Conservation (phyloP, 2,888 invertebrate genomes). For the Chymomyza fuscimana region DNA sequence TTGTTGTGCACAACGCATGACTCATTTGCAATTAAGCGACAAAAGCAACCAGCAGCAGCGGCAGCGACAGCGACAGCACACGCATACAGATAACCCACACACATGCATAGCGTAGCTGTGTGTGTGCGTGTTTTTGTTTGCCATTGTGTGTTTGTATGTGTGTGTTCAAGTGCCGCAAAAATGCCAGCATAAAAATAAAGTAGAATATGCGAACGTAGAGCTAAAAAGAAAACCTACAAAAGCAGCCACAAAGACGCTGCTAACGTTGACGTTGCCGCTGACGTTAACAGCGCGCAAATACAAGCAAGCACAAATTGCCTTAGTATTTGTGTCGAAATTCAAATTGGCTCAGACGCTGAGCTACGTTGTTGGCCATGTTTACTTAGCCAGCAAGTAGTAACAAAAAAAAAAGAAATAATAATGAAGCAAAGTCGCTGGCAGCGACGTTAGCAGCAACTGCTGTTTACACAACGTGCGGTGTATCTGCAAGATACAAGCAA, state of each 20-base stretch:
- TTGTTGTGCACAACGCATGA: constrained; percentile 40
- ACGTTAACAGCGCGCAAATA: constrained; percentile 30
- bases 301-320: constrained; percentile 31
- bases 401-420: not conserved
- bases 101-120: constrained; percentile 9
- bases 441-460: constrained; percentile 47
- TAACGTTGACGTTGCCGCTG: not conserved
- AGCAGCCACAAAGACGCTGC: constrained; percentile 30
- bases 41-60: constrained; percentile 39
- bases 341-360: constrained; percentile 55
- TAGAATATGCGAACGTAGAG: constrained; percentile 48
- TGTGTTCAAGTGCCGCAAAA: constrained; percentile 66
- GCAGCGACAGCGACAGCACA: constrained; percentile 14
- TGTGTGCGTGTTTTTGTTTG: not conserved
- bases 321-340: constrained; percentile 49
- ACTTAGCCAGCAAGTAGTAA: constrained; percentile 7
- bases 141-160: not conserved
- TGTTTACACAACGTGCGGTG: constrained; percentile 72
- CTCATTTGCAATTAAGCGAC: constrained; percentile 61
- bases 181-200: constrained; percentile 71
- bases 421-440: constrained; percentile 11
- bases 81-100: constrained; percentile 3
- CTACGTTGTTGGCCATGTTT: constrained; percentile 10
- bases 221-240: constrained; percentile 68
- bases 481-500: constrained; percentile 55